Evolutionary conservation across 2,113 vertebrate genomes (phyloP), one percentile per base, ranked within the genome.

Genomic region (Mesocricetus auratus): DNA sequence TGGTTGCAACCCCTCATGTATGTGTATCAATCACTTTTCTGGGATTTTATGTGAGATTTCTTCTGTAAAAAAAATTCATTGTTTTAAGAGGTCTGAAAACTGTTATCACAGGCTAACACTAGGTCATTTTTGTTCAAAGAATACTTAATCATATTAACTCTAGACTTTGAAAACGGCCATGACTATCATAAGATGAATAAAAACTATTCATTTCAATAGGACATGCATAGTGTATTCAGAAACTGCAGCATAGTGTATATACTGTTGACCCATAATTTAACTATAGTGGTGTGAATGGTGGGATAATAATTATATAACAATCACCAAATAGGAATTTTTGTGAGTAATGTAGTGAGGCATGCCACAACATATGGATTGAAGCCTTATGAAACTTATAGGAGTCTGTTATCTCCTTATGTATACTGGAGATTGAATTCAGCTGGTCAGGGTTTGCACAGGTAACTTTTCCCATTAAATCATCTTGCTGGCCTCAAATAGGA

Each of bases 401-500:
- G 71, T 39, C n/a, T 39, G 7, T 42, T 74, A 39, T 74, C n/a
- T 74, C 19, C 21, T 74, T n/a, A 4, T 74, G 71, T 19, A 39
- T 22, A 21, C 71, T 10, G 19, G 19, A 21, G n/a, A 21, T 39
- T 73, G 19, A 42, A n/a, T 39, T 73, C n/a, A 73, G n/a, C n/a
- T 39, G 71, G 21, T 22, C 7, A 42, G 71, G 8, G 7, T 74
- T 74, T 11, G n/a, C n/a, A 36, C 71, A 42, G n/a, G 21, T 74
- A 21, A 7, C n/a, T 73, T 74, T 74, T 3, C 71, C n/a, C 21
- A 42, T 10, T 39, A 10, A 39, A 21, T 21, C n/a, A 42, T 74
- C 19, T 74, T 22, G 19, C n/a, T 42, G 71, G 7, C 39, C n/a
- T 19, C 7, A 71, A 98, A 97, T 97, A 98, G 93, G 94, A 97